Evolutionary conservation across 2,113 vertebrate species (phyloP).

Genomic region (Calidris pugnax): DNA sequence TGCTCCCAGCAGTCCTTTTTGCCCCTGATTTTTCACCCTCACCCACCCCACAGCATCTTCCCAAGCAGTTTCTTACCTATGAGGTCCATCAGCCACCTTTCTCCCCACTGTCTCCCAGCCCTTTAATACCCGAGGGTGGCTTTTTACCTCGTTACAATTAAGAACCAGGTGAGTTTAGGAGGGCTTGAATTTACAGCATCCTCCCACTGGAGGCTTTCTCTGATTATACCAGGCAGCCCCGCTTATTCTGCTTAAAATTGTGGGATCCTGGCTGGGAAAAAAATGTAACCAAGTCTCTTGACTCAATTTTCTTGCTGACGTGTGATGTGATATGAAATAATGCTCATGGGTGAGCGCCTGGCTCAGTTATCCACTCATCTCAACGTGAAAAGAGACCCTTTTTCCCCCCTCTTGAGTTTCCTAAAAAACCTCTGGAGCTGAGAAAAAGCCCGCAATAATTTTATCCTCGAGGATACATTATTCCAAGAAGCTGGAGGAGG

Average conservation of each 20-base stretch:
- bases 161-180: not conserved
- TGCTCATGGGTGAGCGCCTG: fast-evolving
- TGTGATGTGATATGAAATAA: not conserved
- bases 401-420: not conserved
- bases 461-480: not conserved
- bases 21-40: fast-evolving
- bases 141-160: not conserved
- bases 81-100: not conserved
- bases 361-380: fast-evolving
- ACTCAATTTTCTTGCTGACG: not conserved
- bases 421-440: not conserved
- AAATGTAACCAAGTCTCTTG: not conserved
- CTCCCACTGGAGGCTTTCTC: not conserved
- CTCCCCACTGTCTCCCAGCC: not conserved
- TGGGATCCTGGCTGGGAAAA: not conserved
- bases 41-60: not conserved
- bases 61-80: not conserved
- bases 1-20: not conserved
- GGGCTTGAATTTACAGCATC: not conserved
- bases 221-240: not conserved
- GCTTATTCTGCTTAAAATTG: not conserved
- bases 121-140: fast-evolving
- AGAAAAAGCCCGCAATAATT: not conserved
- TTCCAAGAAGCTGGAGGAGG: not conserved
- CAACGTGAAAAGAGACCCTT: not conserved